Evolutionary conservation across 2,797 vertebrate genomes (phyloP), one percentile per base, ranked within the genome.

Genomic region (Pipistrellus nathusii): DNA sequence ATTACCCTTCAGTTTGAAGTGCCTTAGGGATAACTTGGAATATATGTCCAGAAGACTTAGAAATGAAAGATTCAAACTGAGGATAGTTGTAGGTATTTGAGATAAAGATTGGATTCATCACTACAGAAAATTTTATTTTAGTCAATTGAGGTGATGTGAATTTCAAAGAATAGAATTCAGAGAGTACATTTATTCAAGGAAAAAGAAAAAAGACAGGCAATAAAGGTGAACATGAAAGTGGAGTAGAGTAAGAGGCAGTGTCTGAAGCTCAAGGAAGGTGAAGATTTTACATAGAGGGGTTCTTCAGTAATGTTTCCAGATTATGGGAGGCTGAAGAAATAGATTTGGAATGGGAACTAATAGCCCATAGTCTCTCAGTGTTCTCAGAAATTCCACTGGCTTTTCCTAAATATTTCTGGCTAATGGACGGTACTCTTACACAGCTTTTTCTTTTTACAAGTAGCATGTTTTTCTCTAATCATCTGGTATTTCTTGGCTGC

Each of bases 91-190:
- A 85, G 55, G 32, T 78, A 5, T 86, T 91, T 44, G 48, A 93
- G 69, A 64, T 84, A 86, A 89, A 76, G 12, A 0, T 48, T 82
- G n/a, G 20, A 20, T 86, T 94, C 21, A 14, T 93, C 53, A 68
- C 59, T 64, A 62, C 12, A 57, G 32, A 68, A 93, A 85, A 25
- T 12, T 14, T 6, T 15, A 2, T 57, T 83, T 48, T 32, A 38
- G 32, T 84, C 55, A 55, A 1, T 30, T 82, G 30, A 90, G 15
- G 27, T 51, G 66, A 66, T 6, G 35, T 21, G 46, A 15, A 30
- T 55, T 62, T 41, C 51, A 85, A 88, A 90, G 55, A 85, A 41
- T 14, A 71, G 48, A 64, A 80, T 95, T 91, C 62, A 81, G 68
- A 87, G 75, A 86, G 78, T 9, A 20, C 12, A 23, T 82, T 90